Conservation (phyloP, 2,888 invertebrate genomes). For the Odontocerum albicorne region DNA sequence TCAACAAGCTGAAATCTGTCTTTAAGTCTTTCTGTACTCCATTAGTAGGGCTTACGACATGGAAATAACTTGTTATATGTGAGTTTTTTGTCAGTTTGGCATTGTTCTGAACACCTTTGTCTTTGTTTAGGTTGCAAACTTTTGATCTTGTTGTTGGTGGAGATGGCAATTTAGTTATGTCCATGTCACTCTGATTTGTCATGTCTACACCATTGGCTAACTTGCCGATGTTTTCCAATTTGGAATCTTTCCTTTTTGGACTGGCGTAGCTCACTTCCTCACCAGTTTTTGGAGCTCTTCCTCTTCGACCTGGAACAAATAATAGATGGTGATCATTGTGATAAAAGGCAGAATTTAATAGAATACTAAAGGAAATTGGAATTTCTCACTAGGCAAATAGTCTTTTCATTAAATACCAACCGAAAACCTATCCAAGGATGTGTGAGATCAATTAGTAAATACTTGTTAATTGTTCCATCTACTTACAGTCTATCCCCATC, state of each 20-base stretch:
- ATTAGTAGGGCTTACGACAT: conserved; percentile 25
- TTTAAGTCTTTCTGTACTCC: conserved; percentile 8
- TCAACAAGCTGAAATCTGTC: background rate
- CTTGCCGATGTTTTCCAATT: conserved; percentile 41
- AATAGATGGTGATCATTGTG: background rate
- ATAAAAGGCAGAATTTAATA: background rate
- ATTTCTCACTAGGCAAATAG: too few relatives aligned
- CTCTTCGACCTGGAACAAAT: conserved; percentile 25
- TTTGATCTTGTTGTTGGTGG: conserved; percentile 30
- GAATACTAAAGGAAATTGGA: too few relatives aligned
- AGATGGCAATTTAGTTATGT: conserved; percentile 12
- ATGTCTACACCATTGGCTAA: conserved; percentile 19
- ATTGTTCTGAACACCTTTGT: conserved; percentile 6
- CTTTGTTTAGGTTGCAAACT: background rate
- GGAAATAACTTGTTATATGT: conserved; percentile 33
- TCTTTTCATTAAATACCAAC: too few relatives aligned
- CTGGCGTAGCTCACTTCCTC: conserved; percentile 48
- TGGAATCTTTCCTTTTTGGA: conserved; percentile 50
- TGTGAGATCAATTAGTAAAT: too few relatives aligned
- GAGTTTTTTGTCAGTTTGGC: conserved; percentile 14
- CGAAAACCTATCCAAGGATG: too few relatives aligned
- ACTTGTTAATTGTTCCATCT: too few relatives aligned
- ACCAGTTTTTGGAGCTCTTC: conserved; percentile 21
- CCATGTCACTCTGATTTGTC: background rate
- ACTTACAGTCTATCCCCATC: too few relatives aligned